Evolutionary conservation across 2,113 vertebrate species (phyloP), one percentile per base, ranked within the genome.

Genomic region (Thomomys bottae): DNA sequence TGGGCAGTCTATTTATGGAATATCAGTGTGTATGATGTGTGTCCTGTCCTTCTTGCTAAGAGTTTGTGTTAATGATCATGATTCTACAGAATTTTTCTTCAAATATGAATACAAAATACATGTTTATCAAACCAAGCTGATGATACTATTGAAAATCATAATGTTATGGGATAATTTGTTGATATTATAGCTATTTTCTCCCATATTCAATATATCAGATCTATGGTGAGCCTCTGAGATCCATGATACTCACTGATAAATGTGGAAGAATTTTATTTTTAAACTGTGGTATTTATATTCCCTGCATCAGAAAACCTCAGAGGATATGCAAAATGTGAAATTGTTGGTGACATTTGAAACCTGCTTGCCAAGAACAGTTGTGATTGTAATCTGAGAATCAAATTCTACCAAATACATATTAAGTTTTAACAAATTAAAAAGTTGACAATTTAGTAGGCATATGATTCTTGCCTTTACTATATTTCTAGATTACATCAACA

Each of bases 391-490:
- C 30, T 64, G 14, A 87, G 17, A 82, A 81, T 68, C 66, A n/a
- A 45, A 54, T 79, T 89, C 82, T 94, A 91, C 36, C 12, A 79
- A 70, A 91, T 70, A 8, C 1, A 24, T 64, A 64, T 38, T 54
- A 38, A 0, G 23, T 59, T 34, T 89, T 93, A 81, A 0, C 9
- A n/a, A 34, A 63, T 10, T 86, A 64, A 34, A 34, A 61, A 91
- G 63, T 72, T 80, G 49, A 76, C 87, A 81, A 36, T 42, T 24
- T 73, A 78, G 11, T 54, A 91, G 32, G 24, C 75, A 36, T 54
- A 45, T 32, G 9, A 28, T 67, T 63, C 12, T 3, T 85, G 3
- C 23, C 18, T 17, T 87, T 8, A 34, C 24, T 9, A 38, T 24
- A 40, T 89, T 84, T 66, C 38, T 78, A 64, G 84, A 84, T 6